phyloP scores from a whole-genome alignment of 2,113 vertebrate species.

The Oriolus oriolus region DNA sequence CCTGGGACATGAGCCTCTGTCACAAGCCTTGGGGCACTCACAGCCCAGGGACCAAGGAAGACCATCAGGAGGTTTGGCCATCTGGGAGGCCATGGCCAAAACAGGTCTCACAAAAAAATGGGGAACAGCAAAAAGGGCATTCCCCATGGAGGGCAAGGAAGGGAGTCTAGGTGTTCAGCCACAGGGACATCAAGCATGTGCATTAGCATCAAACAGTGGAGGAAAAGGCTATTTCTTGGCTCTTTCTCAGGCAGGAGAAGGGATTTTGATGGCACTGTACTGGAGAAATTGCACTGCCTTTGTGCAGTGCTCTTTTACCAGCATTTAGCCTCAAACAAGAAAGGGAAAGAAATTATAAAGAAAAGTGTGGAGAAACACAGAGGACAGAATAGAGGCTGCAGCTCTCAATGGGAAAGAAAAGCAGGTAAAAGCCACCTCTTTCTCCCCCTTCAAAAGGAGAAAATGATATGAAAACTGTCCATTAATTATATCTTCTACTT shows the following conservation, averaged over 20 bases:
- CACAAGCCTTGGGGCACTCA: fast-evolving
- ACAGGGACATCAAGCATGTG: neutral
- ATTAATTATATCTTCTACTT: slow-evolving; percentile 42
- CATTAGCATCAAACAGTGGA: neutral
- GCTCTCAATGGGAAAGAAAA: neutral
- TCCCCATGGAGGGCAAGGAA: fast-evolving
- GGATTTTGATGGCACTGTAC: neutral
- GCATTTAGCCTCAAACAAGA: neutral
- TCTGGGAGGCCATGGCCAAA: neutral
- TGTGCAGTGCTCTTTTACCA: neutral
- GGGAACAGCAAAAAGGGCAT: neutral
- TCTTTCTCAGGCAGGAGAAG: neutral
- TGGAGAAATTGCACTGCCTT: neutral
- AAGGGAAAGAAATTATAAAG: neutral
- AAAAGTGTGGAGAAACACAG: neutral
- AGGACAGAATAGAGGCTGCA: neutral
- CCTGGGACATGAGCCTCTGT: neutral
- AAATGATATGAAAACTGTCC: slow-evolving; percentile 36
- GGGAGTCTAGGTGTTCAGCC: fast-evolving
- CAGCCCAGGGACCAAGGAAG: fast-evolving
- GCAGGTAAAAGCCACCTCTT: neutral
- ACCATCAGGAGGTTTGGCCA: neutral
- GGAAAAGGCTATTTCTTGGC: neutral
- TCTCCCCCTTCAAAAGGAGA: neutral
- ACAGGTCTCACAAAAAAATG: fast-evolving